These are phyloP conservation scores for Bombus breviceps DNA, from an alignment of 1,140 invertebrate genomes.

Conservation along the genomic window DNA sequence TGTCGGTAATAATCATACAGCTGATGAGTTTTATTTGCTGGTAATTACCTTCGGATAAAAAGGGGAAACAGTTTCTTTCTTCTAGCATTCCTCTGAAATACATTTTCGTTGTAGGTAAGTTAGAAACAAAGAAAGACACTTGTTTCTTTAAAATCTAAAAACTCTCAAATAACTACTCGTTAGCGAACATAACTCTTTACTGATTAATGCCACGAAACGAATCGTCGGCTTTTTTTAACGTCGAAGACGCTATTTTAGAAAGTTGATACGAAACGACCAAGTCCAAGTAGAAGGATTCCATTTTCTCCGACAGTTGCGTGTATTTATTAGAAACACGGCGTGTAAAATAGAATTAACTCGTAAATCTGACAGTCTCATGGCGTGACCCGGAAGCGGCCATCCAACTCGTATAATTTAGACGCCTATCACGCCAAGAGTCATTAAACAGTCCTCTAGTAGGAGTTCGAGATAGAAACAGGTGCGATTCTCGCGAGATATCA, in stretches of 20 bases:
- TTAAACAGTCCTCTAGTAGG: conserved; percentile 14
- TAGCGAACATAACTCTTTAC: not conserved
- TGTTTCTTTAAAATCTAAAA: not conserved
- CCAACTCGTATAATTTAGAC: conserved; percentile 47
- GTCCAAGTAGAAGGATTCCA: not conserved
- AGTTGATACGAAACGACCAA: not conserved
- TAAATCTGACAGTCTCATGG: conserved; percentile 31
- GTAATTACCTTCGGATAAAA: no score
- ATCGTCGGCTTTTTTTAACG: not conserved
- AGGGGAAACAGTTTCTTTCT: not conserved
- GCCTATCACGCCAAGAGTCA: conserved; percentile 33
- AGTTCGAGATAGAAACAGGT: conserved; percentile 22
- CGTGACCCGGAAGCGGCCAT: conserved; percentile 30
- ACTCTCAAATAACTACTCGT: not conserved
- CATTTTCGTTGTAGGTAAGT: no score
- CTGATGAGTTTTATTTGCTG: no score
- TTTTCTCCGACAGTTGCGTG: conserved; percentile 4
- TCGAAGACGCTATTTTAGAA: not conserved
- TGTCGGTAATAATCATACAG: no score
- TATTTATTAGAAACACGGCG: conserved; percentile 16
- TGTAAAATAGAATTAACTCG: conserved; percentile 38
- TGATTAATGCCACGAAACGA: no score
- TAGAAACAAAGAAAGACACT: not conserved
- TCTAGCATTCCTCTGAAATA: not conserved
- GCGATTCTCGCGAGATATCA: conserved; percentile 21